These are phyloP conservation scores for Drosophila aff. DNA, from an alignment of 1,140 invertebrate genomes.

Conservation along the genomic window DNA sequence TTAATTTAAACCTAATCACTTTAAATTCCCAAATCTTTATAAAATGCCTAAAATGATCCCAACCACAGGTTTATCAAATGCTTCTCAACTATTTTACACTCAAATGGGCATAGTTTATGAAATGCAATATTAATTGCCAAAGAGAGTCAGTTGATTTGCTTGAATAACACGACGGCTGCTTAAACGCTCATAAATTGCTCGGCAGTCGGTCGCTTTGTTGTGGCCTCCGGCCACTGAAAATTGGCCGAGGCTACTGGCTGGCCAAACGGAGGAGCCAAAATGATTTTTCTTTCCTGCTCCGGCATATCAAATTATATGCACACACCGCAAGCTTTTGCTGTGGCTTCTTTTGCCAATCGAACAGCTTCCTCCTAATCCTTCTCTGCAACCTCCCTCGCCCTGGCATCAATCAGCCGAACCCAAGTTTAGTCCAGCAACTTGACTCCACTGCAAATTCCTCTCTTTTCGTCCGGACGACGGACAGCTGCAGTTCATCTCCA, in stretches of 20 bases:
- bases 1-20: neutral
- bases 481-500: slow-evolving; percentile 55
- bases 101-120: slow-evolving; percentile 8
- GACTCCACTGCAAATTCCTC: slow-evolving; percentile 17
- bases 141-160: slow-evolving; percentile 19
- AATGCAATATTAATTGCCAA: slow-evolving; percentile 32
- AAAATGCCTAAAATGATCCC: slow-evolving; percentile 2
- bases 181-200: slow-evolving; percentile 40
- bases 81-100: slow-evolving; percentile 28
- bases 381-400: neutral
- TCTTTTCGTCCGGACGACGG: neutral
- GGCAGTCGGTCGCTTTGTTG: slow-evolving; percentile 40
- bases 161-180: slow-evolving; percentile 22
- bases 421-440: slow-evolving; percentile 12
- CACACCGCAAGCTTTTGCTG: slow-evolving; percentile 76
- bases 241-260: slow-evolving; percentile 5
- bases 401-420: slow-evolving; percentile 35
- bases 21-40: neutral
- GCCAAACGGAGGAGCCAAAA: slow-evolving; percentile 13
- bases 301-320: slow-evolving; percentile 66
- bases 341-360: slow-evolving; percentile 66
- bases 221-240: slow-evolving; percentile 33
- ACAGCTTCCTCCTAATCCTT: slow-evolving; percentile 16
- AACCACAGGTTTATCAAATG: slow-evolving; percentile 13
- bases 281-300: slow-evolving; percentile 57